These are phyloP conservation scores for Podilymbus podiceps DNA, from an alignment of 2,113 vertebrate genomes.

Conservation along the genomic window DNA sequence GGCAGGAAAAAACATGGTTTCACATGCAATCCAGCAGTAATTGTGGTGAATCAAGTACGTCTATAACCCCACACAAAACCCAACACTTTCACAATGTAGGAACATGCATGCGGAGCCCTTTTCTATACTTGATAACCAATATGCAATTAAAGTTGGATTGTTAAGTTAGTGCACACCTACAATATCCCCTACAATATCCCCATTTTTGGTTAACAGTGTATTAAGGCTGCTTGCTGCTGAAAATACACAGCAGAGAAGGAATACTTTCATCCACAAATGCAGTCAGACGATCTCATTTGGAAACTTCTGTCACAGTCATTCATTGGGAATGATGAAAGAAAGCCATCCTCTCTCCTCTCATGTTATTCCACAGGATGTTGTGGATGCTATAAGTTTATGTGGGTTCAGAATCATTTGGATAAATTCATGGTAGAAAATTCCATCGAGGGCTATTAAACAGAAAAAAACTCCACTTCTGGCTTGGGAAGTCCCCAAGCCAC, in stretches of 20 bases:
- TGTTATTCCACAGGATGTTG: constrained; percentile 32
- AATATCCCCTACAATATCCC: constrained; percentile 59
- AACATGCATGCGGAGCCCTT: constrained; percentile 2
- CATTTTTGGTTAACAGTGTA: constrained; percentile 61
- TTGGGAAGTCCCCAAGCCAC: not conserved
- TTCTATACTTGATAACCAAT: constrained; percentile 45
- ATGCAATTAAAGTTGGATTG: constrained; percentile 47
- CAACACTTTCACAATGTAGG: not conserved
- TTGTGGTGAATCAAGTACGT: constrained; percentile 38
- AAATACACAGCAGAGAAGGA: constrained; percentile 48
- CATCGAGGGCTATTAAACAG: not conserved
- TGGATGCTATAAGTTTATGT: not conserved
- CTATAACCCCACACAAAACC: not conserved
- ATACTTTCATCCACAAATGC: constrained; percentile 41
- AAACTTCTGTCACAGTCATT: constrained; percentile 19
- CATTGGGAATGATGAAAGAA: constrained; percentile 2
- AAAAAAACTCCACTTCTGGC: not conserved
- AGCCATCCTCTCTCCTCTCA: constrained; percentile 14
- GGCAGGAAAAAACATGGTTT: constrained; percentile 25
- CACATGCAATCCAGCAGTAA: constrained; percentile 56
- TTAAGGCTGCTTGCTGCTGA: constrained; percentile 58
- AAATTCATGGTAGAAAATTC: constrained; percentile 16
- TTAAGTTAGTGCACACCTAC: constrained; percentile 68
- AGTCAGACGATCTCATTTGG: constrained; percentile 13
- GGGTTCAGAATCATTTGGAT: not conserved